Evolutionary conservation across 2,797 vertebrate genomes (phyloP).

Genomic region (Naso thynnoides): DNA sequence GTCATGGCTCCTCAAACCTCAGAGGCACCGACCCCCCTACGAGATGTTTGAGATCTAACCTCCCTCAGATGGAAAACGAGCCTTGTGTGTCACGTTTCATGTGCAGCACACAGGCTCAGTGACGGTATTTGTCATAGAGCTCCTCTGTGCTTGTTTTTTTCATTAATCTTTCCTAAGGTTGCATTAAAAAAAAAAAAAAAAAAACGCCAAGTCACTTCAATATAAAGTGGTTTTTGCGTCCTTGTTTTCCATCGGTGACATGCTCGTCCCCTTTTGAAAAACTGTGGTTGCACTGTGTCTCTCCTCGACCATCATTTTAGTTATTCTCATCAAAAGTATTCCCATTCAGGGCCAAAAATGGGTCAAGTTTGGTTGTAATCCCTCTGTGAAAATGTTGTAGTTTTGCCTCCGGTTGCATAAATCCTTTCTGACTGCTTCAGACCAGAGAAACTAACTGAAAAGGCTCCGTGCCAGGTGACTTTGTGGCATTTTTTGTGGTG

Average conservation of each 20-base stretch:
- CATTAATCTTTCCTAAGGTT: constrained; percentile 1
- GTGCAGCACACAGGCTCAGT: constrained; percentile 1
- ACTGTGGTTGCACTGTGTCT: constrained; percentile 14
- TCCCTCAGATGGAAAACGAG: constrained; percentile 59
- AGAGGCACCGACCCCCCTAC: constrained; percentile 1
- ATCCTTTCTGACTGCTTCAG: constrained; percentile 44
- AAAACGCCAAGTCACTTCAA: constrained; percentile 14
- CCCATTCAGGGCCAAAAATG: constrained; percentile 35
- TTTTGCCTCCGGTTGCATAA: constrained; percentile 55
- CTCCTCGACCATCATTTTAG: constrained; percentile 34
- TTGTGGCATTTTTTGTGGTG: constrained; percentile 53
- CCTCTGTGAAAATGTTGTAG: constrained; percentile 31
- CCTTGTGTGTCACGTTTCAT: constrained; percentile 55
- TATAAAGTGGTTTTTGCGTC: constrained; percentile 23
- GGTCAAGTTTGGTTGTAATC: constrained; percentile 49
- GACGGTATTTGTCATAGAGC: constrained; percentile 40
- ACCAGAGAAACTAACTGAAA: constrained; percentile 45
- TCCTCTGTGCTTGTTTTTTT: not conserved
- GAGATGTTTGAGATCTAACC: constrained; percentile 45
- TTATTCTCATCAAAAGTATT: constrained; percentile 46
- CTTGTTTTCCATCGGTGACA: constrained; percentile 20
- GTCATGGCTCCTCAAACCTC: constrained; percentile 44
- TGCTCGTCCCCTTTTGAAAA: constrained; percentile 30
- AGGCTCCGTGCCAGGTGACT: constrained; percentile 50
- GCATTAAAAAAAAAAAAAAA: constrained; percentile 21